Conservation (phyloP, 2,113 vertebrate species). For the Crotophaga sulcirostris region DNA sequence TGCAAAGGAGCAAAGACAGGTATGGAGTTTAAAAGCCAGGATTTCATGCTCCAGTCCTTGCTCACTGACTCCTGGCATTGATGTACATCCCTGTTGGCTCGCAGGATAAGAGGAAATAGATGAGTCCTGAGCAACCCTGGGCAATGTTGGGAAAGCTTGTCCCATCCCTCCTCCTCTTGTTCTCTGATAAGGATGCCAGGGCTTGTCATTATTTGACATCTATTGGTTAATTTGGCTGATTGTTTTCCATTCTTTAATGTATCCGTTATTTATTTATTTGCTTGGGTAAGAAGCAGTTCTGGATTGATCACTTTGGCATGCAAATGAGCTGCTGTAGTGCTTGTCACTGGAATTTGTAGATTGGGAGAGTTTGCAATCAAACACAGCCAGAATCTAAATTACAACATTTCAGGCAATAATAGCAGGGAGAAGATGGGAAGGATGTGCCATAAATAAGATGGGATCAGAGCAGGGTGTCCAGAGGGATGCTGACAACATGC, state of each 20-base stretch:
- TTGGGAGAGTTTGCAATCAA: conserved; percentile 53
- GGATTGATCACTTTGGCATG: conserved; percentile 42
- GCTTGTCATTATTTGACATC: background rate
- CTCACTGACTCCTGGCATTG: background rate
- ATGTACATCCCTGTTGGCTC: background rate
- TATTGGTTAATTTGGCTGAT: conserved; percentile 19
- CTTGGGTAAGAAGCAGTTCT: background rate
- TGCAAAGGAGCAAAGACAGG: background rate
- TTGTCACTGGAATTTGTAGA: conserved; percentile 24
- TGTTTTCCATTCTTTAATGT: conserved; percentile 10
- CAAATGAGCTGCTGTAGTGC: conserved; percentile 28
- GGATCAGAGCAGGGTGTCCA: conserved; percentile 1
- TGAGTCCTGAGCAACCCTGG: background rate
- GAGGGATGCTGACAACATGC: background rate
- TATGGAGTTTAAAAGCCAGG: background rate
- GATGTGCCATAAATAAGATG: background rate
- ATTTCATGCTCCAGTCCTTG: background rate
- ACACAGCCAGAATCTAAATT: conserved; percentile 51
- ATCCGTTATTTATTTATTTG: conserved; percentile 32
- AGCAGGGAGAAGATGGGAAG: background rate
- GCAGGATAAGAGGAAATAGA: background rate
- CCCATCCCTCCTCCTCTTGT: background rate
- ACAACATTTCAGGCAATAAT: background rate
- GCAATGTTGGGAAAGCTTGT: background rate
- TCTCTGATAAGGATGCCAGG: background rate